Evolutionary conservation across 2,888 invertebrate genomes (phyloP).

Genomic region (Aspidiotus rigidus): DNA sequence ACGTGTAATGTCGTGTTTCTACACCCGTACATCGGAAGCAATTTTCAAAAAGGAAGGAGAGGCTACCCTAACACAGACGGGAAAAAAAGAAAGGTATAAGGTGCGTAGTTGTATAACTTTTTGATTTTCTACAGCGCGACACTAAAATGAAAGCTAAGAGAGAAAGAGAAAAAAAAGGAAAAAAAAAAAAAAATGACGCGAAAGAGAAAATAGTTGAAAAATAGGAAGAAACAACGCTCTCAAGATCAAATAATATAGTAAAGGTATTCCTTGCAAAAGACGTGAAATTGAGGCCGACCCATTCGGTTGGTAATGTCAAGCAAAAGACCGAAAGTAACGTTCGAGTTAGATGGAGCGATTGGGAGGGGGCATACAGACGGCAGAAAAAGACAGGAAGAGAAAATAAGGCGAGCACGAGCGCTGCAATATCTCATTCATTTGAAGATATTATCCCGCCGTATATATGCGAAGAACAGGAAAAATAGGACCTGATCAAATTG

Average conservation of each 20-base stretch:
- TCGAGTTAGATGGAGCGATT: not conserved
- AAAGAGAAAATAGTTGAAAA: not conserved
- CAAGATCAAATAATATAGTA: constrained; percentile 28
- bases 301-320: not conserved
- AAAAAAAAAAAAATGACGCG: no score
- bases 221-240: constrained; percentile 24
- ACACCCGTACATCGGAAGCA: no score
- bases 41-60: no score
- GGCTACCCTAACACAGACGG: no score
- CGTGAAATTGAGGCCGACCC: not conserved
- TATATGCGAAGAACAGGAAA: constrained; percentile 3
- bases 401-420: constrained; percentile 12
- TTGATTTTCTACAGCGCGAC: constrained; percentile 12
- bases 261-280: constrained; percentile 20
- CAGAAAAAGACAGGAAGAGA: constrained; percentile 12
- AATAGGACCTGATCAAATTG: constrained; percentile 27
- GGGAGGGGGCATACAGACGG: constrained; percentile 1
- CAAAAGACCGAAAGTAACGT: not conserved
- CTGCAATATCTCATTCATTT: constrained; percentile 28
- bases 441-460: constrained; percentile 24
- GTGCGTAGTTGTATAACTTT: constrained; percentile 5
- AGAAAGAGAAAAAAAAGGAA: no score
- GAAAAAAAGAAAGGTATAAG: no score
- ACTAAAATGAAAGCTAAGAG: no score
- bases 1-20: no score